Conservation (phyloP, 2,888 invertebrate species). For the Meteorus cinctellus region DNA sequence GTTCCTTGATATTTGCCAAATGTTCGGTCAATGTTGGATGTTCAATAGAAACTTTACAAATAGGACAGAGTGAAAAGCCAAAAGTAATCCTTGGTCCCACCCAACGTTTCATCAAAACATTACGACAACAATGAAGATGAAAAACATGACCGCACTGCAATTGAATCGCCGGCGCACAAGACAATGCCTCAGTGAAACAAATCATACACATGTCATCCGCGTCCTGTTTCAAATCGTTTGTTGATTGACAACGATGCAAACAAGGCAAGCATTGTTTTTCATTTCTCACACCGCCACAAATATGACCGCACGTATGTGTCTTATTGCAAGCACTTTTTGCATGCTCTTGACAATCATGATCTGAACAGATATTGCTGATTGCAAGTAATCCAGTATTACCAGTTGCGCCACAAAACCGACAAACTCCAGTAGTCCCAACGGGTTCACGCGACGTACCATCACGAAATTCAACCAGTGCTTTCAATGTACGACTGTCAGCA, state of each 20-base stretch:
- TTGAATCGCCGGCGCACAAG: constrained; percentile 95
- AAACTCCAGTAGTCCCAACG: constrained; percentile 79
- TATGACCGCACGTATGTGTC: constrained; percentile 89
- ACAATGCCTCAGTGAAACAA: constrained; percentile 97
- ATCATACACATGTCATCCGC: constrained; percentile 99
- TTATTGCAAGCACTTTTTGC: constrained; percentile 88
- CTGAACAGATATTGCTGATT: constrained; percentile 94
- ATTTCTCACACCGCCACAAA: constrained; percentile 93
- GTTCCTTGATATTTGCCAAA: constrained; percentile 84
- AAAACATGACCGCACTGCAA: constrained; percentile 96
- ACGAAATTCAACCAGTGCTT: constrained; percentile 92
- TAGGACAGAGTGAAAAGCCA: constrained; percentile 95
- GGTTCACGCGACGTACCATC: constrained; percentile 79
- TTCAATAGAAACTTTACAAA: constrained; percentile 94
- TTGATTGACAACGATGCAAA: constrained; percentile 84
- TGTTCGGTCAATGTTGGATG: constrained; percentile 87
- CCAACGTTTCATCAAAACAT: constrained; percentile 91
- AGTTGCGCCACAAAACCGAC: constrained; percentile 93
- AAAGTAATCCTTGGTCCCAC: constrained; percentile 97
- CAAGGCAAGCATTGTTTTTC: constrained; percentile 93
- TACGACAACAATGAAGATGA: constrained; percentile 92
- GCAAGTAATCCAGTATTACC: constrained; percentile 88
- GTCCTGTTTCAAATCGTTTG: constrained; percentile 86
- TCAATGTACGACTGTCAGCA: constrained; percentile 94
- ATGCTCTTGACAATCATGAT: constrained; percentile 92